Percentiles rank a stretch among this genome's conserved stretches.
phyloP scores from a whole-genome alignment of 2,797 vertebrate genomes.

The Thamnophis elegans region DNA sequence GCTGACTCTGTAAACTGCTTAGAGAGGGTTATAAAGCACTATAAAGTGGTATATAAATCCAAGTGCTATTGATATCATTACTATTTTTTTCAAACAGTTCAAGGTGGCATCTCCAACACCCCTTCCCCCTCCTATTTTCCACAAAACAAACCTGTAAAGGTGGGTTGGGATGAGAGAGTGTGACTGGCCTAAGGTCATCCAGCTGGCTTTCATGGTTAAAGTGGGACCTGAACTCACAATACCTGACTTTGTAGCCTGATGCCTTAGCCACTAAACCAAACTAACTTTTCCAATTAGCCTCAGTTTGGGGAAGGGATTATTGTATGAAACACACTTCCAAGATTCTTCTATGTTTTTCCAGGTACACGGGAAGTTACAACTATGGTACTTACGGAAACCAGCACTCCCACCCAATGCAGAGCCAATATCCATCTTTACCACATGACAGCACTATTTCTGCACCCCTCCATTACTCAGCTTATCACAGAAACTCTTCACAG shows the following conservation, averaged over 20 bases:
- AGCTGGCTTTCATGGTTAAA: neutral
- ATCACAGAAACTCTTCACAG: conserved; percentile 94
- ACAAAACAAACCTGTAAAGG: neutral
- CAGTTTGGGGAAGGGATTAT: neutral
- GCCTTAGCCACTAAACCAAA: neutral
- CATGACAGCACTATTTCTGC: conserved; percentile 88
- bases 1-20: too few species aligned
- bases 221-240: neutral
- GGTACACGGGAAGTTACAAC: conserved; percentile 96
- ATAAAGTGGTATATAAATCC: too few species aligned
- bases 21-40: too few species aligned
- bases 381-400: conserved; percentile 95
- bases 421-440: conserved; percentile 90
- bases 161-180: neutral
- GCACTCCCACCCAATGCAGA: conserved; percentile 92
- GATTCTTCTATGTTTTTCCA: conserved; percentile 60
- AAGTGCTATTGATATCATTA: neutral
- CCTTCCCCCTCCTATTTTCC: neutral
- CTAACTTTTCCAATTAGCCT: neutral
- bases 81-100: neutral
- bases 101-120: neutral
- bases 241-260: neutral
- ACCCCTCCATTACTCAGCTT: conserved; percentile 93
- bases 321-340: conserved; percentile 17
- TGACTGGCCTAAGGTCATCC: neutral